Conservation (phyloP, 2,797 vertebrate species). For the Emys orbicularis region DNA sequence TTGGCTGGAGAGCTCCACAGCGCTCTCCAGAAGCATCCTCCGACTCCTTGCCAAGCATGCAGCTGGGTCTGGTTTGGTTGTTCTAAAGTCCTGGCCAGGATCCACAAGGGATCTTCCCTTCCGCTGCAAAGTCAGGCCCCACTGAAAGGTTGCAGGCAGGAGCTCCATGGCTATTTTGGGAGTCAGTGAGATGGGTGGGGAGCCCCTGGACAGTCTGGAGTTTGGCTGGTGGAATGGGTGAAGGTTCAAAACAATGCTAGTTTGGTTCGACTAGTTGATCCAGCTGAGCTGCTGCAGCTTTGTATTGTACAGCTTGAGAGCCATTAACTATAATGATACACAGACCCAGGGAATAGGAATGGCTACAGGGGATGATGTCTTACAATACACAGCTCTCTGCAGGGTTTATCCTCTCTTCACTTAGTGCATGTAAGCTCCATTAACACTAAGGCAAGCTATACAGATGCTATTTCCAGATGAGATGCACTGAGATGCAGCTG, state of each 20-base stretch:
- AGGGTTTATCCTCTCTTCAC: not conserved
- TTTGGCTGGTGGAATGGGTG: not conserved
- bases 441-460: not conserved
- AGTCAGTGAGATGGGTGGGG: not conserved
- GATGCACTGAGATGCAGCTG: not conserved
- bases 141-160: not conserved
- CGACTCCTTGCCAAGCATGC: not conserved
- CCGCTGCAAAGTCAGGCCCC: not conserved
- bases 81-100: not conserved
- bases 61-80: not conserved
- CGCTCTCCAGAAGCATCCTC: not conserved
- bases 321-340: not conserved
- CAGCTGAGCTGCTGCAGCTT: not conserved
- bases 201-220: not conserved
- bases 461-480: not conserved
- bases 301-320: not conserved
- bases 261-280: not conserved
- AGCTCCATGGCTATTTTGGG: not conserved
- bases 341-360: not conserved
- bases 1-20: not conserved
- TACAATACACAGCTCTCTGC: not conserved
- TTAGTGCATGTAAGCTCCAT: not conserved
- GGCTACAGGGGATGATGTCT: not conserved
- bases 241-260: not conserved
- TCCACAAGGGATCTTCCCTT: not conserved